A percentile compares a stretch with the other conserved stretches of the same genome.
Evolutionary conservation across 2,113 vertebrate species (phyloP).

Genomic region (Crotophaga sulcirostris): DNA sequence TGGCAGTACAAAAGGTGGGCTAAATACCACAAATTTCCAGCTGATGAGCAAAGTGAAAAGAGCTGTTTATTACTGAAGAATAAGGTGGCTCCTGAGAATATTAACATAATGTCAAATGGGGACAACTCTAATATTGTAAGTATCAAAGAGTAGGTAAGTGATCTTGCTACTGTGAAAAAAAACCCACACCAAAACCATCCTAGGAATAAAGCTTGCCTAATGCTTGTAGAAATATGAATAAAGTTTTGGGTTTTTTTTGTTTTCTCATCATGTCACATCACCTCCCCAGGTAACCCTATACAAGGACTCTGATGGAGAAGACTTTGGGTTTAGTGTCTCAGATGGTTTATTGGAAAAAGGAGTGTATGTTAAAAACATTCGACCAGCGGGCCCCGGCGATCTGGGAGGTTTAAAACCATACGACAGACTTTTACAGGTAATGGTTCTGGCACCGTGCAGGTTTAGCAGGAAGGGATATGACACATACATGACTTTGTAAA

Average conservation of each 20-base stretch:
- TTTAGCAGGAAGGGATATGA: not conserved
- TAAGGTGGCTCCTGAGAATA: not conserved
- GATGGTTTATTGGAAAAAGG: conserved; percentile 95
- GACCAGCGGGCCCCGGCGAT: conserved; percentile 88
- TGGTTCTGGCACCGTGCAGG: not conserved
- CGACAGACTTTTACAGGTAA: conserved; percentile 94
- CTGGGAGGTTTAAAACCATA: conserved; percentile 87
- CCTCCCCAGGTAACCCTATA: conserved; percentile 86
- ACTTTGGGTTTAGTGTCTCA: conserved; percentile 98
- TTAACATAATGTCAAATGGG: not conserved
- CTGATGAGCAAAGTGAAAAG: not conserved
- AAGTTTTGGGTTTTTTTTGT: not conserved
- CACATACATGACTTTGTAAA: not conserved
- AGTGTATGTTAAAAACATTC: conserved; percentile 94
- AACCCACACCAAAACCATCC: not conserved
- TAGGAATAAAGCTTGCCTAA: not conserved
- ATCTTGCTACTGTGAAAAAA: not conserved
- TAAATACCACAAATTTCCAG: not conserved
- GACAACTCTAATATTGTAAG: not conserved
- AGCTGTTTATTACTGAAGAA: not conserved
- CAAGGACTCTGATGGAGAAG: conserved; percentile 90
- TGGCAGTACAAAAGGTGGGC: not conserved
- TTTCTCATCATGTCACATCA: not conserved
- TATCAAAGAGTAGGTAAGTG: not conserved
- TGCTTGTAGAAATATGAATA: not conserved